Conservation (phyloP, 2,888 invertebrate genomes). For the Caenorhabditis parvicauda region DNA sequence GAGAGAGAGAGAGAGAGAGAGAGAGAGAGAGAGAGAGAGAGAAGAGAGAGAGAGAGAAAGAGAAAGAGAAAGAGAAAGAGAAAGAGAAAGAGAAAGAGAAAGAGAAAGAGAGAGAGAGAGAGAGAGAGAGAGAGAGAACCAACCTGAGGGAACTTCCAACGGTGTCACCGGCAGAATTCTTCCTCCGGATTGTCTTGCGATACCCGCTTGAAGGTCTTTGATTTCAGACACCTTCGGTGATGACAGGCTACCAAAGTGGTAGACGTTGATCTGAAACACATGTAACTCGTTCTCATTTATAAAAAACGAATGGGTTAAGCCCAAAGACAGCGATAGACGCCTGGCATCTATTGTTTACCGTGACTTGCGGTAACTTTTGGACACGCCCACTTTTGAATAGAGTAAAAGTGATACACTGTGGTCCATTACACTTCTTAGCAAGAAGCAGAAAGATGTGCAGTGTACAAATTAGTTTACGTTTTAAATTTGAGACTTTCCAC, state of each 20-base stretch:
- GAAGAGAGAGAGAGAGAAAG: too few relatives aligned
- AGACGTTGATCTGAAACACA: too few relatives aligned
- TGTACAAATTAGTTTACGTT: too few relatives aligned
- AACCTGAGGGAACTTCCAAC: conserved; percentile 3
- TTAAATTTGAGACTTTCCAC: too few relatives aligned
- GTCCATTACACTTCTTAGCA: too few relatives aligned
- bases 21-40: background rate
- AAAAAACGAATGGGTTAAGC: too few relatives aligned
- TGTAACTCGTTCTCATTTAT: too few relatives aligned
- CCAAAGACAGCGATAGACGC: too few relatives aligned
- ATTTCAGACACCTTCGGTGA: background rate
- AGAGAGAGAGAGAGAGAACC: background rate
- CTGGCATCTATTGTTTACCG: too few relatives aligned
- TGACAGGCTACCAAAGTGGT: conserved; percentile 6
- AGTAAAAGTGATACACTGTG: too few relatives aligned
- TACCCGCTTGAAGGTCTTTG: conserved; percentile 10
- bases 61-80: background rate
- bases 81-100: background rate
- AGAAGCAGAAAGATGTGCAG: conserved; percentile 4
- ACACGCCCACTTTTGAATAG: too few relatives aligned
- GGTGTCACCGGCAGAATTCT: conserved; percentile 23
- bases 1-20: background rate
- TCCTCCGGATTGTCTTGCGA: conserved; percentile 34
- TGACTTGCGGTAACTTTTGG: too few relatives aligned
- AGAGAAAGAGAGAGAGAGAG: conserved; percentile 1